phyloP scores from a whole-genome alignment of 2,797 vertebrate species.

The Pseudochirops cupreus region DNA sequence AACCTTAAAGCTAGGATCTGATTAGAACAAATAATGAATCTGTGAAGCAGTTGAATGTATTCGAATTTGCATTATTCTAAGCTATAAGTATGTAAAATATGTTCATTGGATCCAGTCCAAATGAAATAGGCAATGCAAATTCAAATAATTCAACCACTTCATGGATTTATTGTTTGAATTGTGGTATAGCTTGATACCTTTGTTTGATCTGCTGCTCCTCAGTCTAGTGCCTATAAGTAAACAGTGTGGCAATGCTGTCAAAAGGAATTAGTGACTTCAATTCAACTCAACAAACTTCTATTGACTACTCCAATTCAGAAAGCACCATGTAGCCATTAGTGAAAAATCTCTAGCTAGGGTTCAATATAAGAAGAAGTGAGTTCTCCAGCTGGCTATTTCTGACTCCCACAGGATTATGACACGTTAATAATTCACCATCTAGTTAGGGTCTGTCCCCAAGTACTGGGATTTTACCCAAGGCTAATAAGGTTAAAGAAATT shows the following conservation, averaged over 20 bases:
- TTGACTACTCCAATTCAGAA: not conserved
- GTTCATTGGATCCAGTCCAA: not conserved
- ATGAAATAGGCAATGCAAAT: not conserved
- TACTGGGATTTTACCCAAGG: not conserved
- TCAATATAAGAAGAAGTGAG: not conserved
- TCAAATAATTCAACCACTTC: not conserved
- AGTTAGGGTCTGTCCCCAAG: not conserved
- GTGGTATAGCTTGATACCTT: not conserved
- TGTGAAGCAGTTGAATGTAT: not conserved
- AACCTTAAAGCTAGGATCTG: not conserved
- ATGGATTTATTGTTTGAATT: not conserved
- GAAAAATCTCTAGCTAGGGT: not conserved
- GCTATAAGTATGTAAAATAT: not conserved
- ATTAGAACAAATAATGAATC: not conserved
- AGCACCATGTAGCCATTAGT: not conserved
- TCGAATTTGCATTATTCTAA: not conserved
- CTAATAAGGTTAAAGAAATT: not conserved
- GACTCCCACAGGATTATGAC: not conserved
- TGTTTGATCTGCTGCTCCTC: not conserved
- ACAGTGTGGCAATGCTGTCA: not conserved
- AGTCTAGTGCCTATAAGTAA: not conserved
- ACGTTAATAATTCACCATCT: not conserved
- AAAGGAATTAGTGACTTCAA: not conserved
- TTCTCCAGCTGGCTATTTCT: not conserved
- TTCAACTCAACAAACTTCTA: not conserved